Base-by-base conservation (phyloP, 2,888 invertebrate species). In the Zaprionus bogoriensis region DNA sequence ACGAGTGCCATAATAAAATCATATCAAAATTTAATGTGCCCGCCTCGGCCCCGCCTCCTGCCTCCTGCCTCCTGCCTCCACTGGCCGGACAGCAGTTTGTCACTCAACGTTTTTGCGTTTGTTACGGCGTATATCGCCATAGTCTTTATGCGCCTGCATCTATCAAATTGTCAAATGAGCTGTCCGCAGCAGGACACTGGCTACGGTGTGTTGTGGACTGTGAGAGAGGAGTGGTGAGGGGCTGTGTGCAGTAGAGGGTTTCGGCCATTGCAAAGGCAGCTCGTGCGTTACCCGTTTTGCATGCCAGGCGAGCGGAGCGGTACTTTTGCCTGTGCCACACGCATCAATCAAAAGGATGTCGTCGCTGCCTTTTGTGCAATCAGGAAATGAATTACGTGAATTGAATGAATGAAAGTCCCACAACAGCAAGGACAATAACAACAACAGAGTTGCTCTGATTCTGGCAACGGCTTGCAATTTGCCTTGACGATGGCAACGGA, bases 81-180 rank as follows among this genome's bases (percentile, higher is more conserved):
- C 45, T 44, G 50, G 22, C 28, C 47, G 7, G 3, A 12, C 14
- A 4, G 32, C 41, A 54, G 51, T 52, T 58, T 58, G 47, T 67
- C 51, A 58, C 54, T 51, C 50, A 25, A 45, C n/a, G 53, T 47
- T 36, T 30, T 12, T 20, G 45, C 22, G 27, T 39, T 22, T 38
- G 46, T 27, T 20, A 12, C 19, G 47, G 14, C 7, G 38, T 19
- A 19, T 38, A 19, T 38, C 17, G 17, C 47, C 39, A 23, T 50
- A 36, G 52, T 38, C 53, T 69, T 65, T 69, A 71, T 67, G 62
- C 23, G 55, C 41, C 59, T 55, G 85, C 82, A 80, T 80, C 73
- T 82, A 80, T 80, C 80, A 80, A 78, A 82, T 85, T 82, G 85
- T 80, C 85, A 85, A 82, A 79, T 82, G 78, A 78, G 76, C 82